Percentiles rank a stretch among this genome's conserved stretches.
phyloP scores from a whole-genome alignment of 2,797 vertebrate species.

The Poecilia velifera region DNA sequence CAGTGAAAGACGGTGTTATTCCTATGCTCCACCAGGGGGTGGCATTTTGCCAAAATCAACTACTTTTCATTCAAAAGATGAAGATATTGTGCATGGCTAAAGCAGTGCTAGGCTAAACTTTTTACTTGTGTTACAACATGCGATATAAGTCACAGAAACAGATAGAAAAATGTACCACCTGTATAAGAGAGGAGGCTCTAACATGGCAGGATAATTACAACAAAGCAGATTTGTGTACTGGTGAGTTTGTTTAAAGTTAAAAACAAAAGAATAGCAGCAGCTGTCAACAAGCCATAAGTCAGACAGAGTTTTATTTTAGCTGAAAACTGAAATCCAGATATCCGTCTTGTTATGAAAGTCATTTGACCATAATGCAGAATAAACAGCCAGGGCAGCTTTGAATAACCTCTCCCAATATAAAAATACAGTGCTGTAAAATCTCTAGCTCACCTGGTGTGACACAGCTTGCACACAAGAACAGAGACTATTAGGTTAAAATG shows the following conservation, averaged over 20 bases:
- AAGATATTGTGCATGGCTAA: background rate
- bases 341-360: background rate
- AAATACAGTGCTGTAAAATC: background rate
- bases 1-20: background rate
- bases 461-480: background rate
- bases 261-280: too few species aligned
- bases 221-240: too few species aligned
- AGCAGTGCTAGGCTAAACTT: background rate
- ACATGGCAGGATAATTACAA: too few species aligned
- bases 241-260: too few species aligned
- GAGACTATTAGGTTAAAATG: background rate
- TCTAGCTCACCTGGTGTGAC: background rate
- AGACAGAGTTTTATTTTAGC: too few species aligned
- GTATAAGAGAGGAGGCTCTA: too few species aligned
- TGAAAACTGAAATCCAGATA: background rate
- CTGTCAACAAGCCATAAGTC: too few species aligned
- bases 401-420: background rate
- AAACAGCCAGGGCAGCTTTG: background rate
- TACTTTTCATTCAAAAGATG: background rate
- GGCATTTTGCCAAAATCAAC: background rate
- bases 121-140: too few species aligned
- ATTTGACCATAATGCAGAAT: background rate
- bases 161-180: too few species aligned
- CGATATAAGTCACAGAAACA: too few species aligned
- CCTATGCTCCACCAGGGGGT: background rate